Evolutionary conservation across 2,888 invertebrate genomes (phyloP).

Genomic region (Caenorhabditis imperialis): DNA sequence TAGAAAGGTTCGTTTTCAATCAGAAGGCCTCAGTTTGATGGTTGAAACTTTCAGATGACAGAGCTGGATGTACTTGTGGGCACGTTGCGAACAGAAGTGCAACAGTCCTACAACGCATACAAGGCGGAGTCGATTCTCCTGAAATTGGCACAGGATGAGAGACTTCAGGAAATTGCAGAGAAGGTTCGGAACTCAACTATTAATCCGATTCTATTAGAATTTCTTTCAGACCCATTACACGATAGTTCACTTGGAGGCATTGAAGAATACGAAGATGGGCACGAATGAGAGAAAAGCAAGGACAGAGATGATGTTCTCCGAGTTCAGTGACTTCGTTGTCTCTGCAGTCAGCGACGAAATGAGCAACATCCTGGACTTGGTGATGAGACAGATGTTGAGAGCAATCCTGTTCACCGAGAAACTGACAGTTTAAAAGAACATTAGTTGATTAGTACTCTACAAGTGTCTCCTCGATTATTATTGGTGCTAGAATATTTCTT

Average conservation of each 20-base stretch:
- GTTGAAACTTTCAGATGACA: conserved; percentile 47
- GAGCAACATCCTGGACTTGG: conserved; percentile 55
- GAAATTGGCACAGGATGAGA: conserved; percentile 61
- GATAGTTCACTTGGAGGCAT: conserved; percentile 62
- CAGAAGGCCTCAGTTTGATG: background rate
- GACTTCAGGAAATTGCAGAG: conserved; percentile 62
- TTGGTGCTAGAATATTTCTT: background rate
- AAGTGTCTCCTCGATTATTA: background rate
- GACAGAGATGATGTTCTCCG: conserved; percentile 64
- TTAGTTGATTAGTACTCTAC: background rate
- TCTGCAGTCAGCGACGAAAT: conserved; percentile 58
- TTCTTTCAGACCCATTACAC: conserved; percentile 63
- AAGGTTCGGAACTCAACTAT: conserved; percentile 38
- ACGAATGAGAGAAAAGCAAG: conserved; percentile 61
- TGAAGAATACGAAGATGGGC: conserved; percentile 57
- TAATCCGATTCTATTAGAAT: background rate
- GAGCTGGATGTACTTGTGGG: conserved; percentile 67
- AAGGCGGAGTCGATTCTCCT: conserved; percentile 63
- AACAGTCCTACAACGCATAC: conserved; percentile 60
- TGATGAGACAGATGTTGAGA: conserved; percentile 62
- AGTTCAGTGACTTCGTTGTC: conserved; percentile 60
- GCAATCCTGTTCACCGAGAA: conserved; percentile 65
- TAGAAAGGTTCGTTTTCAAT: conserved; percentile 45
- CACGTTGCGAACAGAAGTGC: conserved; percentile 63
- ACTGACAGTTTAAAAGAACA: conserved; percentile 54